Evolutionary conservation across 1,140 invertebrate species (phyloP).

Genomic region (Hylaeus volcanicus): DNA sequence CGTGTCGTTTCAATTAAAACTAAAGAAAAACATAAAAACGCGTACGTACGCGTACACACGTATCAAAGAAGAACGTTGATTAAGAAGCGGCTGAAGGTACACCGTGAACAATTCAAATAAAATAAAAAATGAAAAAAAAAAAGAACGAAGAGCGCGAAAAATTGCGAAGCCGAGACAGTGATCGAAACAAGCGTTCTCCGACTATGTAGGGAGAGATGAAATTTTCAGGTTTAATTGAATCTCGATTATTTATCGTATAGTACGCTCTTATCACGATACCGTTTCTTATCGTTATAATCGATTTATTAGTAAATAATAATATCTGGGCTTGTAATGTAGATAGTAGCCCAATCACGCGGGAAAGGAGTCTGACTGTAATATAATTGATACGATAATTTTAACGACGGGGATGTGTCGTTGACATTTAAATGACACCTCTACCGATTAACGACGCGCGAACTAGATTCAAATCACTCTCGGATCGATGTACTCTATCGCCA

Average conservation of each 20-base stretch:
- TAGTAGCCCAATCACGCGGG: constrained; percentile 57
- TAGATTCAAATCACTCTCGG: constrained; percentile 34
- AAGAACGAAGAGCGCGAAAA: neutral
- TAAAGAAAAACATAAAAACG: neutral
- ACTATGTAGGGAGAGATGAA: neutral
- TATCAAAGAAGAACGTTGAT: constrained; percentile 22
- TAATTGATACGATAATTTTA: constrained; percentile 64
- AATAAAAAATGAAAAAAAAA: neutral
- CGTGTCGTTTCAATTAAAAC: constrained; percentile 20
- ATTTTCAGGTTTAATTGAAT: constrained; percentile 45
- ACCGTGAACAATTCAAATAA: neutral
- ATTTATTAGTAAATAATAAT: constrained; percentile 68
- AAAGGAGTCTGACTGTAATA: constrained; percentile 69
- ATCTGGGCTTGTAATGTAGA: constrained; percentile 71
- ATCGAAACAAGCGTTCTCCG: neutral
- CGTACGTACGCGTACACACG: constrained; percentile 16
- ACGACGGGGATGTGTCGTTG: constrained; percentile 60
- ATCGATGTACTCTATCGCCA: constrained; percentile 16
- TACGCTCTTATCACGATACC: constrained; percentile 62
- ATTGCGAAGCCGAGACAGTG: neutral
- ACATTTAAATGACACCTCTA: constrained; percentile 46
- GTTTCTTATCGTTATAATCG: constrained; percentile 72
- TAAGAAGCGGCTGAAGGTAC: neutral
- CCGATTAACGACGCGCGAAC: constrained; percentile 21
- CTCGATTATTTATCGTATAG: constrained; percentile 65